Conservation (phyloP, 2,797 vertebrate genomes). For the Phoeniculus purpureus region DNA sequence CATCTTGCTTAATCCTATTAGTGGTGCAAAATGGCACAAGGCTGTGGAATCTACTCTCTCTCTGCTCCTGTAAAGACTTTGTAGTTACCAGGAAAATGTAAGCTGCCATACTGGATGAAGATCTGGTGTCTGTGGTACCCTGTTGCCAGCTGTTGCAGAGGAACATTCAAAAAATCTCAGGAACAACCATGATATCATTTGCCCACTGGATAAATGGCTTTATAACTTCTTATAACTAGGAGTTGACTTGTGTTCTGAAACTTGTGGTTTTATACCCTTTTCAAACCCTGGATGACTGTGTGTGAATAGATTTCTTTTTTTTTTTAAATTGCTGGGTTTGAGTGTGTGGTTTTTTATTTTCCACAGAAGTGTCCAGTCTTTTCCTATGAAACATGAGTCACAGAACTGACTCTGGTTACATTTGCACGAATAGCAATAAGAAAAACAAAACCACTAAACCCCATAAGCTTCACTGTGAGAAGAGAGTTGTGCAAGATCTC, state of each 20-base stretch:
- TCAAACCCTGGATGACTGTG: neutral
- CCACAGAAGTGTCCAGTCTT: neutral
- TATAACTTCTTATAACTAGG: neutral
- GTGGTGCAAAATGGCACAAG: neutral
- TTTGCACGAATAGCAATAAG: conserved; percentile 24
- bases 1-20: neutral
- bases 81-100: neutral
- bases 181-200: neutral
- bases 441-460: conserved; percentile 21
- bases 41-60: neutral
- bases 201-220: neutral
- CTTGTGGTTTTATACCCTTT: conserved; percentile 19
- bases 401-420: neutral
- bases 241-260: neutral
- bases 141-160: neutral
- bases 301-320: neutral
- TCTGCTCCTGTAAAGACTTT: neutral
- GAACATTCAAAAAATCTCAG: neutral
- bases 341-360: conserved; percentile 37
- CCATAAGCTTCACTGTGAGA: neutral
- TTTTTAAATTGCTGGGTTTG: neutral
- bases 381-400: conserved; percentile 44
- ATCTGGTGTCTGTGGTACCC: neutral
- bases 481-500: conserved; percentile 11
- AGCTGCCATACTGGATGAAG: neutral